Evolutionary conservation across 2,797 vertebrate genomes (phyloP), one percentile per base, ranked within the genome.

Genomic region (Rhynchotus rufescens): DNA sequence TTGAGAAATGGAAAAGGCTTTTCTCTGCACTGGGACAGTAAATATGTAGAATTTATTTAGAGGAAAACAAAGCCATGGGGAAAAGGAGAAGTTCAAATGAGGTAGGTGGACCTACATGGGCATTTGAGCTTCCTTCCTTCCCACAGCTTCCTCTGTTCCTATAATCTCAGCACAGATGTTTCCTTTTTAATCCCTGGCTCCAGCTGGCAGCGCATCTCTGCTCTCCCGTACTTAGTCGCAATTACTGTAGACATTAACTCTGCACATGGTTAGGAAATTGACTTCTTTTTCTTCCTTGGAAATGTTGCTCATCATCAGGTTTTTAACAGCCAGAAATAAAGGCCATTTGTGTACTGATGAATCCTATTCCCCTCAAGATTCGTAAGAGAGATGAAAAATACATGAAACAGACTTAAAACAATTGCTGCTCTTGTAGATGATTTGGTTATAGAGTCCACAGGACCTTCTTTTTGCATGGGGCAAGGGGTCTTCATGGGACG

Each of bases 81-180:
- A 76, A 76, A 49, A 77, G 56, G 34, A 80, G 88, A 95, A 90
- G 80, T 84, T 68, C 74, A 49, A 82, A 94, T 88, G 88, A 89
- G 95, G 95, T 93, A 95, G 94, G 95, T 89, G 90, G 95, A 92
- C 90, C 94, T 86, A 61, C 66, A 83, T 80, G 69, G 86, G 77
- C 90, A 96, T 96, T 96, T 96, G 95, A 0, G 7, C 45, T 94
- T 96, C 95, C 95, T 97, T 97, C 97, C 87, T 86, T 94, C 93
- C 96, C 73, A 89, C 92, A 93, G 90, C 88, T 97, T 97, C 96
- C 97, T 97, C 95, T 97, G 96, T 96, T 97, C 96, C 90, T 95
- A 54, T 96, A 95, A 97, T 95, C 95, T 91, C 86, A 61, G 93
- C 93, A 94, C 97, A 98, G 97, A 97, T 98, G 97, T 97, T 98